Base-by-base conservation (phyloP, 2,113 vertebrate species). In the Syngnathus typhle region DNA sequence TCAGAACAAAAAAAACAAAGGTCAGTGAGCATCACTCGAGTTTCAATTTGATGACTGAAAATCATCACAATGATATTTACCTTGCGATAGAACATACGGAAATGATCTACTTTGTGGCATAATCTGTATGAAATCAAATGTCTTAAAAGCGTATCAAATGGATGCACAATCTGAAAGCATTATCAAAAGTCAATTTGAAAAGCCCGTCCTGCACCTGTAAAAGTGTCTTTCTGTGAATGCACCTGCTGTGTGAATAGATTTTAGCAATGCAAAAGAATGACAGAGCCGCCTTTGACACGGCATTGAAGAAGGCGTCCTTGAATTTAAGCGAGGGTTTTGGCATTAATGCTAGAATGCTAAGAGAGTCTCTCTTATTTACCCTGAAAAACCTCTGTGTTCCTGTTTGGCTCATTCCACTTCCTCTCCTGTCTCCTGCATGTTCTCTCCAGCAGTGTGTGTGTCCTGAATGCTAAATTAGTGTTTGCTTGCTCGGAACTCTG, bases 341-440 rank as follows among this genome's bases (percentile, higher is more conserved):
- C 87, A 81, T 86, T 78, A 74, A 74, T 83, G 75, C 68, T 69
- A 19, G 60, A 79, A 85, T 78, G 74, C 67, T 77, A 74, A 87
- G 74, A 86, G 75, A 76, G 67, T 69, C 72, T 80, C 76, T 86
- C 80, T 82, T 78, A 65, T 83, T 80, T 77, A 82, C 71, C 72
- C 68, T 84, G 75, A 88, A 86, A 87, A 81, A 66, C 72, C 83
- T 79, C 84, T 76, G 78, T 89, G 85, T 89, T 87, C 82, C 82
- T 83, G 77, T 83, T 85, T 89, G 88, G 88, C 88, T 87, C 85
- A 69, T 78, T 83, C 70, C 39, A 77, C 82, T 89, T 89, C 88
- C 88, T 88, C 76, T 68, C 64, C 70, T 81, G 70, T 79, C 76
- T 70, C 69, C 72, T 7, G 15, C 27, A 59, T 70, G 70, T 77